Conservation (phyloP, 2,113 vertebrate species). For the Ifrita kowaldi region DNA sequence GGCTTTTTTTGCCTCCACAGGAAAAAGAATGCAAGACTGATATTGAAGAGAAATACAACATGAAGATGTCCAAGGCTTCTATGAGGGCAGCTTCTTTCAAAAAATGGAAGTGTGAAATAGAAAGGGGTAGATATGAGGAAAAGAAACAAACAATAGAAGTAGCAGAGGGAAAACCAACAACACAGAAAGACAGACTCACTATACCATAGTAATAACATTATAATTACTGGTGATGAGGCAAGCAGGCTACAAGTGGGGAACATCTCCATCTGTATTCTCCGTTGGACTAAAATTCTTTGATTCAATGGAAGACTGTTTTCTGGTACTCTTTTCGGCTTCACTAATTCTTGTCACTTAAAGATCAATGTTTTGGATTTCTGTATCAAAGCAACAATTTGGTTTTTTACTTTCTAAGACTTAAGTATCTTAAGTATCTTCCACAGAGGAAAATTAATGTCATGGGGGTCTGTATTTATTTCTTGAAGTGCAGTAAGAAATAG, state of each 20-base stretch:
- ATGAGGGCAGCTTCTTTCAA: conserved; percentile 9
- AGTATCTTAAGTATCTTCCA: neutral
- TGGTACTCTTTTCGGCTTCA: conserved; percentile 47
- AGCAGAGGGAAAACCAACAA: neutral
- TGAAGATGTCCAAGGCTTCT: neutral
- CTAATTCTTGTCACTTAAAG: conserved; percentile 55
- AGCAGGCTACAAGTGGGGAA: conserved; percentile 51
- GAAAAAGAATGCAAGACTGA: neutral
- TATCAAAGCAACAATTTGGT: conserved; percentile 25
- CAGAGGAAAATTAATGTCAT: neutral
- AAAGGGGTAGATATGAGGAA: neutral
- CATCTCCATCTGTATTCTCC: conserved; percentile 44
- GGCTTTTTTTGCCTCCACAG: conserved; percentile 44
- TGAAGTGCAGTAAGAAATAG: neutral
- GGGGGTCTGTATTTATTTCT: neutral
- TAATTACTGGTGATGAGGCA: conserved; percentile 58
- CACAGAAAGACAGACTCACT: conserved; percentile 39
- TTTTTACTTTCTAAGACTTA: conserved; percentile 4
- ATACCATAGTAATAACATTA: conserved; percentile 47
- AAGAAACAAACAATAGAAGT: neutral
- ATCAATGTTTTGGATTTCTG: conserved; percentile 38
- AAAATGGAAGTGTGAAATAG: neutral
- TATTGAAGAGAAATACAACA: conserved; percentile 12
- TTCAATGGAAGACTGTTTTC: conserved; percentile 40
- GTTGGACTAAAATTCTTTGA: conserved; percentile 42